Base-by-base conservation (phyloP, 2,888 invertebrate genomes). In the Tineola bisselliella region DNA sequence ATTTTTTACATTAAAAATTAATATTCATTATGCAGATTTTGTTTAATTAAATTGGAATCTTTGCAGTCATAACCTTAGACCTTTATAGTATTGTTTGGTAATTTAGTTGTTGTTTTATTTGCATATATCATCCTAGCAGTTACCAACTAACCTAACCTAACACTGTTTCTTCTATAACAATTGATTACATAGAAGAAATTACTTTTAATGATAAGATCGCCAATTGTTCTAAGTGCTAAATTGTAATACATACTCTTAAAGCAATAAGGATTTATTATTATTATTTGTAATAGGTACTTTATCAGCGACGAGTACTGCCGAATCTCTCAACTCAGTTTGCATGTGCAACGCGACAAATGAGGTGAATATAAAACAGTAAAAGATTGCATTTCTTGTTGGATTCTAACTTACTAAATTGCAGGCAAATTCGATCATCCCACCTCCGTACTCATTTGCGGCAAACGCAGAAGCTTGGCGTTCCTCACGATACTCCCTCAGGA, bases 311-410 rank as follows among this genome's bases (percentile, higher is more conserved):
- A 95, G 94, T 82, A 95, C 94, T 66, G 90, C 93, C 68, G 95
- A 95, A 79, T 95, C 94, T 66, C 88, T 95, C 70, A 94, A 92
- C 82, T 95, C 94, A 69, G 94, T 94, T 87, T 94, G 93, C 82
- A 91, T 94, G 80, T 94, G 94, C 83, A 94, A 91, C 76, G 91
- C 93, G 70, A 90, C 93, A 66, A 94, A 94, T 84, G 94, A 95
- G 87, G 92, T 92, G 66, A 59, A 43, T 12, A 38, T 38, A 10
- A 3, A 6, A 38, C 10, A n/a, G n/a, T 38, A 10, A 38, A 38
- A 15, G 44, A 5, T 6, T 25, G 6, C 25, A 4, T 25, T 2
- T 25, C 25, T 25, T 4, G 15, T n/a, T n/a, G 13, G 17, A 4
- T 15, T 62, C 56, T 58, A 58, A 48, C 62, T 61, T 75, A 25